Base-by-base conservation (phyloP, 2,113 vertebrate species). In the Greenwoodochromis staneri region DNA sequence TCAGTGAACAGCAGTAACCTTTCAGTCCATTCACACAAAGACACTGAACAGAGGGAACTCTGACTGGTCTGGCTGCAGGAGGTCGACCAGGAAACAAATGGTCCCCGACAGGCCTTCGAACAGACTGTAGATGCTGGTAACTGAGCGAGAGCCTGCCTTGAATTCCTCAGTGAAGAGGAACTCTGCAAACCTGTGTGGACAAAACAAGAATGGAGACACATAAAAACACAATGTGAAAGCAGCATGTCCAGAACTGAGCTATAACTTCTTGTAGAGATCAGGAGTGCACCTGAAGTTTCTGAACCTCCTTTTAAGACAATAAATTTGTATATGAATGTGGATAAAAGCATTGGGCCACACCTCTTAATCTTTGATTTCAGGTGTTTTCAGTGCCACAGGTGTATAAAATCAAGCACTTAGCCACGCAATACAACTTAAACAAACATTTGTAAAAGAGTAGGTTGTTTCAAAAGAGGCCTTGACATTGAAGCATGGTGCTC, bases 151-250 rank as follows among this genome's bases (percentile, higher is more conserved):
- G 36, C 97, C 97, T 8, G 95, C 92, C 89, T 98, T 97, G 92
- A 98, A 98, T 93, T 98, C 97, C 89, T 98, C 97, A 1, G 97
- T 97, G 95, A 97, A 98, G 94, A 98, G 95, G 94, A 98, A 98
- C 88, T 98, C 97, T 42, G 97, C 97, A 96, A 98, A 98, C 96
- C 97, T 98, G 89, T 29, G 9, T 34, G 21, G 6, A 42, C 90
- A 81, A 90, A 92, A 93, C 10, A 81, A 36, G 6, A 85, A 40
- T 5, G 47, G 11, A 53, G 51, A 42, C 9, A 40, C 10, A 27
- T 76, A 19, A 29, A 66, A 40, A 13, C 17, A 45, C 38, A 45
- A 55, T 21, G 12, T 17, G 14, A 71, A 51, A 17, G n/a, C 38
- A 34, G 55, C 13, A 49, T 49, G 45, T 51, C 73, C 45, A 51